phyloP scores from a whole-genome alignment of 2,888 invertebrate species.

The Girardia tigrina region DNA sequence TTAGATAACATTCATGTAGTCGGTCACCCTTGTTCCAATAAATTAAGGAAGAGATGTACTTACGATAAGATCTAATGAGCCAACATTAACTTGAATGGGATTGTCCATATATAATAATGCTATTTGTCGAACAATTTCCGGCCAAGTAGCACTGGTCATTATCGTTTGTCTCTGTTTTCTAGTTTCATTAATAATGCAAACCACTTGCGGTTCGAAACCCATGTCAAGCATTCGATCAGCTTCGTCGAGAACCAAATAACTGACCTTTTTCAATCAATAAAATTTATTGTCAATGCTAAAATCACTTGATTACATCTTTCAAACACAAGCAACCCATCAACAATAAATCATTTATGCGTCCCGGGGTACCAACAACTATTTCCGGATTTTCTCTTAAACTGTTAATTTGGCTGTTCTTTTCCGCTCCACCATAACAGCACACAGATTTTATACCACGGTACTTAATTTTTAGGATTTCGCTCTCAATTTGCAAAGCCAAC shows the following conservation, averaged over 20 bases:
- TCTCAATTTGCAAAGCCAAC: constrained; percentile 80
- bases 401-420: constrained; percentile 81
- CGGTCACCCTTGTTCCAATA: no score
- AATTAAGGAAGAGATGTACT: no score
- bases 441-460: constrained; percentile 60
- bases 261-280: constrained; percentile 26
- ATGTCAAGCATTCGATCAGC: constrained; percentile 96
- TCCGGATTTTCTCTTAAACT: constrained; percentile 64
- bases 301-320: constrained; percentile 12
- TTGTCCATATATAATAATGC: constrained; percentile 74
- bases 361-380: constrained; percentile 89
- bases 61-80: constrained; percentile 63
- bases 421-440: constrained; percentile 46
- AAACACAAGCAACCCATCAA: constrained; percentile 14
- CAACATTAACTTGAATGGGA: constrained; percentile 77
- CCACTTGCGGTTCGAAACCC: constrained; percentile 62
- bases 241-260: constrained; percentile 74
- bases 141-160: constrained; percentile 95
- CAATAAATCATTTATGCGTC: constrained; percentile 83
- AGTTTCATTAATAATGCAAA: constrained; percentile 47
- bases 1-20: no score
- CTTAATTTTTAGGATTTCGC: constrained; percentile 73
- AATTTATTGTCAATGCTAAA: background rate
- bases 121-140: constrained; percentile 67
- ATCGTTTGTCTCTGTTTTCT: constrained; percentile 76